Conservation (phyloP, 2,113 vertebrate genomes). For the Danio rerio region DNA sequence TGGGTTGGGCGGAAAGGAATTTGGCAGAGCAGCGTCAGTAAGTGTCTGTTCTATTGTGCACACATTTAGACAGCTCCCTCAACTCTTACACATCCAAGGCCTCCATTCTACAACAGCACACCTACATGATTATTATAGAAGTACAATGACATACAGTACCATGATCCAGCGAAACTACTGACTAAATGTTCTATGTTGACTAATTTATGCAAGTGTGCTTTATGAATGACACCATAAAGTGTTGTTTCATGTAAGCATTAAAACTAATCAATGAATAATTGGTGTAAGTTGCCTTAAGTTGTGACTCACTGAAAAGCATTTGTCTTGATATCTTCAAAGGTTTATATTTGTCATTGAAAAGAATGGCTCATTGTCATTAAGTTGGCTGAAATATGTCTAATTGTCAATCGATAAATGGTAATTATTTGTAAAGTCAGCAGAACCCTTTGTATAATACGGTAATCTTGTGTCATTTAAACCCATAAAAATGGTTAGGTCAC, state of each 20-base stretch:
- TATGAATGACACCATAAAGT: neutral
- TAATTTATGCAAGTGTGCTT: neutral
- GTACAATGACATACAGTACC: neutral
- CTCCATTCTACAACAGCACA: neutral
- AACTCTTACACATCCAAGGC: neutral
- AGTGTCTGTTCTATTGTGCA: neutral
- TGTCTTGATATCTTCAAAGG: neutral
- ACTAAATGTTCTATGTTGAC: neutral
- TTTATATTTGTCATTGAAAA: neutral
- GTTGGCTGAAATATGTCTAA: neutral
- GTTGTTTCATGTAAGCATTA: neutral
- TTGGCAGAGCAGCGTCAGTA: constrained; percentile 18
- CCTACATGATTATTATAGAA: neutral
- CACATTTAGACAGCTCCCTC: neutral
- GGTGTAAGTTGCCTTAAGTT: neutral
- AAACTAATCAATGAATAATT: neutral
- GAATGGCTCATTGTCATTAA: neutral
- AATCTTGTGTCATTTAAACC: neutral
- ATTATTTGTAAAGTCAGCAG: neutral
- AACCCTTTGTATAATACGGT: neutral
- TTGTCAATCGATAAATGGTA: neutral
- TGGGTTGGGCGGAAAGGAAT: constrained; percentile 33
- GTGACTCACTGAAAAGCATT: neutral
- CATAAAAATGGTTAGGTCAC: too few relatives aligned
- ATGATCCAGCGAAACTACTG: neutral